Evolutionary conservation across 2,888 invertebrate species (phyloP), one percentile per base, ranked within the genome.

Genomic region (Dexiosoma caninum): DNA sequence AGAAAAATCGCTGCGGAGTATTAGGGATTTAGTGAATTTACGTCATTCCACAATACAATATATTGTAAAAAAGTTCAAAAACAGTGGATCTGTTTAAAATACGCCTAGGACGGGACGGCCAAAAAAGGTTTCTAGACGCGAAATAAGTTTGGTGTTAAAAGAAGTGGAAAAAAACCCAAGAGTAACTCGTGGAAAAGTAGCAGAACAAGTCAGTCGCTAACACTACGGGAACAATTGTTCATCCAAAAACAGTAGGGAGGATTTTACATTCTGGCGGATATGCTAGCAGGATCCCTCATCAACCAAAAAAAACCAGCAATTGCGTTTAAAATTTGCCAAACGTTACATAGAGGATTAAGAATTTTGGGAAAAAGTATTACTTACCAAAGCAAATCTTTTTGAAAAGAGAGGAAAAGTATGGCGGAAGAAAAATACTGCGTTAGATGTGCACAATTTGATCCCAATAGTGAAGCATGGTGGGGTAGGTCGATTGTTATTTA

Each of bases 401-500:
- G n/a, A n/a, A n/a, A n/a, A n/a, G n/a, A 32, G 55, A 16, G 30
- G 35, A 35, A 55, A 55, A 32, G 35, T 55, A 9, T 55, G 19
- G 19, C 32, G 35, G 4, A 42, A 32, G 32, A 30, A 35, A 49
- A 49, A 59, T 49, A 59, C 59, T 14, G 49, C 21, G 14, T 27
- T 59, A 23, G 27, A 71, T 19, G 21, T 9, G 7, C 14, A 59
- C 6, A 59, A 71, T 59, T 40, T 71, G 35, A 35, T 40, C 6
- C 6, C 9, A 9, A 9, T 27, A 27, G 27, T 27, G 6, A 27
- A 27, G 6, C 27, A 27, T 27, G 27, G 27, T 6, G 27, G 27
- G 3, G 27, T 3, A 27, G 6, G 27, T 32, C 6, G 32, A 32
- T 78, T 14, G 82, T 44, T 53, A 84, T 84, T n/a, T n/a, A n/a